These are phyloP conservation scores for Tuta absoluta DNA, from an alignment of 2,888 invertebrate genomes.

Conservation along the genomic window DNA sequence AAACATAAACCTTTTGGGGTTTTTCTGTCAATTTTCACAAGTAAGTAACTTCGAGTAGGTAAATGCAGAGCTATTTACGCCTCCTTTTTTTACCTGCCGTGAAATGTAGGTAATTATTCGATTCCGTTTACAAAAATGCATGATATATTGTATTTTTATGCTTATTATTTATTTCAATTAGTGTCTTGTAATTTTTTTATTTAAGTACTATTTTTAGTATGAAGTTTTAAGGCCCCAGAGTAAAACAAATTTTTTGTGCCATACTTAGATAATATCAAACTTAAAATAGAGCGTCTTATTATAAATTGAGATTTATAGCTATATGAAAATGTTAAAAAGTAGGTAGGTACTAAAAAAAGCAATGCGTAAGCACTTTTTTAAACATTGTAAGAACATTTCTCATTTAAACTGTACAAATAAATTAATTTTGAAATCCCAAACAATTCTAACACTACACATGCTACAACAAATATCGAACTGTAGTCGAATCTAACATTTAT, in stretches of 20 bases:
- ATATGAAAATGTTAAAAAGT: too few species aligned
- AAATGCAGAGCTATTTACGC: too few species aligned
- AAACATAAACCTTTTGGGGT: too few species aligned
- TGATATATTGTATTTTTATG: neutral
- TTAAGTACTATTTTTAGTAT: neutral
- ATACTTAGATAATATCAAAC: conserved; percentile 1
- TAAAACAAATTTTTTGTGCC: neutral
- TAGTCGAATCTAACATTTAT: conserved; percentile 7
- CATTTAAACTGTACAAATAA: neutral
- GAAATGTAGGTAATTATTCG: too few species aligned
- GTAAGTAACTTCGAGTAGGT: too few species aligned
- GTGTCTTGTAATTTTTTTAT: neutral
- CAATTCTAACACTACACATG: neutral
- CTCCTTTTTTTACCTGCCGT: too few species aligned
- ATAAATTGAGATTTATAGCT: conserved; percentile 1
- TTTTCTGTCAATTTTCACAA: too few species aligned
- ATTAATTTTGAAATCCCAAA: conserved; percentile 13
- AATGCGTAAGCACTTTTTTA: neutral
- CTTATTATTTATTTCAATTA: neutral
- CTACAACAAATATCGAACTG: conserved; percentile 1
- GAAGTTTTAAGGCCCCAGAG: conserved; percentile 9
- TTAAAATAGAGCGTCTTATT: conserved; percentile 6
- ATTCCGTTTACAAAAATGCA: too few species aligned
- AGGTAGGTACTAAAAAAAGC: neutral
- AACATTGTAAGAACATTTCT: neutral